Conservation (phyloP, 1,140 invertebrate genomes). For the Tenebrio molitor region DNA sequence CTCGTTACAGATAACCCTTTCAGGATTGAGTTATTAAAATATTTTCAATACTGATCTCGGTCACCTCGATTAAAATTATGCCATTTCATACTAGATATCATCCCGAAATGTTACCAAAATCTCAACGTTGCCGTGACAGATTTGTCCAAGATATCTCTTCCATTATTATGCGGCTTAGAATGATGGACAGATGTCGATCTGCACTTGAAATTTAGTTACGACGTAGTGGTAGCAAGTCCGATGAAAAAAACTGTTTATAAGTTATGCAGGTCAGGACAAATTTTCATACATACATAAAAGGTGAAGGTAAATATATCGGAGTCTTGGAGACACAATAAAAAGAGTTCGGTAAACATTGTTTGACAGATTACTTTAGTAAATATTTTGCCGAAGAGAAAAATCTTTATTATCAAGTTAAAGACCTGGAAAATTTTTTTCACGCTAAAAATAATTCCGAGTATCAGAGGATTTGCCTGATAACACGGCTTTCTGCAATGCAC, state of each 20-base stretch:
- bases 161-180: neutral
- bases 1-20: slow-evolving; percentile 37
- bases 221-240: too few species aligned
- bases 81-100: slow-evolving; percentile 8
- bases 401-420: neutral
- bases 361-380: neutral
- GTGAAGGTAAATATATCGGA: neutral
- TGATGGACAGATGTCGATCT: neutral
- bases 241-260: too few species aligned
- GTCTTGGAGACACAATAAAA: neutral
- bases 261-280: slow-evolving; percentile 29
- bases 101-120: neutral
- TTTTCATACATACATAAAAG: slow-evolving; percentile 15
- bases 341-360: neutral
- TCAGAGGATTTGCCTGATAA: too few species aligned
- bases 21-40: slow-evolving; percentile 14
- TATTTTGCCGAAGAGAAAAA: neutral
- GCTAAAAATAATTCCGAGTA: neutral
- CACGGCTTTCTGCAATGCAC: too few species aligned
- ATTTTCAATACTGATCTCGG: slow-evolving; percentile 45
- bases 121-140: neutral
- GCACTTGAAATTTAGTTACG: slow-evolving; percentile 15
- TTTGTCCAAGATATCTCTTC: too few species aligned
- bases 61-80: slow-evolving; percentile 38
- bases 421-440: neutral